These are phyloP conservation scores for Neomonachus schauinslandi DNA, from an alignment of 2,113 vertebrate genomes.

Conservation along the genomic window DNA sequence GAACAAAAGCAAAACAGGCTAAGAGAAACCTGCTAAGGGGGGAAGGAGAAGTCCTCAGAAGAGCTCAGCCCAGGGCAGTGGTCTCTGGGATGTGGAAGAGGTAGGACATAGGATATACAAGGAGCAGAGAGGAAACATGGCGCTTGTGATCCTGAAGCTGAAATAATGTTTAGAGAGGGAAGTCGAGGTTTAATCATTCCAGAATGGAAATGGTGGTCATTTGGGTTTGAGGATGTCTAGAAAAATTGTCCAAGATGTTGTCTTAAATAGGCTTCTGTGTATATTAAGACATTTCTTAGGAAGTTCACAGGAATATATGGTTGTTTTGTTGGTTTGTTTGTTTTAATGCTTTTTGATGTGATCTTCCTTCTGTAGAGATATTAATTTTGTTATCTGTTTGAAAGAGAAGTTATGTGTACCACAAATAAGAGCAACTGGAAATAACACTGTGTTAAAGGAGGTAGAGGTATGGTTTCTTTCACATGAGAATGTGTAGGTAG, in stretches of 20 bases:
- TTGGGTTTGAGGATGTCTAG: background rate
- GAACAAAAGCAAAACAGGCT: background rate
- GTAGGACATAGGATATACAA: fast-evolving
- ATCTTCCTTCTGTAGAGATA: background rate
- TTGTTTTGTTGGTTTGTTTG: background rate
- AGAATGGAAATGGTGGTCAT: background rate
- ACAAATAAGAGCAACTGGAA: background rate
- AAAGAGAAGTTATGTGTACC: background rate
- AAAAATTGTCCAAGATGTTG: background rate
- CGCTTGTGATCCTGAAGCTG: background rate
- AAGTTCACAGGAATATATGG: background rate
- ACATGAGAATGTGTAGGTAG: background rate
- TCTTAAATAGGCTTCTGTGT: background rate
- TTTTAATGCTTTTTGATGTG: background rate
- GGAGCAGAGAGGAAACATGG: background rate
- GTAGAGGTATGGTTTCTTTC: background rate
- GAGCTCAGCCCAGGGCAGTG: background rate
- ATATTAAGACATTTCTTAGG: background rate
- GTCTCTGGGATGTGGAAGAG: background rate
- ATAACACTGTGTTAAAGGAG: background rate
- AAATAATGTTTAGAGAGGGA: background rate
- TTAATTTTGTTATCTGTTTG: background rate
- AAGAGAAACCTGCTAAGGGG: background rate
- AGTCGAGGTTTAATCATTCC: background rate
- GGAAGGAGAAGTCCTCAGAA: background rate